Evolutionary conservation across 2,888 invertebrate genomes (phyloP), one percentile per base, ranked within the genome.

Genomic region (Machimus atricapillus): DNA sequence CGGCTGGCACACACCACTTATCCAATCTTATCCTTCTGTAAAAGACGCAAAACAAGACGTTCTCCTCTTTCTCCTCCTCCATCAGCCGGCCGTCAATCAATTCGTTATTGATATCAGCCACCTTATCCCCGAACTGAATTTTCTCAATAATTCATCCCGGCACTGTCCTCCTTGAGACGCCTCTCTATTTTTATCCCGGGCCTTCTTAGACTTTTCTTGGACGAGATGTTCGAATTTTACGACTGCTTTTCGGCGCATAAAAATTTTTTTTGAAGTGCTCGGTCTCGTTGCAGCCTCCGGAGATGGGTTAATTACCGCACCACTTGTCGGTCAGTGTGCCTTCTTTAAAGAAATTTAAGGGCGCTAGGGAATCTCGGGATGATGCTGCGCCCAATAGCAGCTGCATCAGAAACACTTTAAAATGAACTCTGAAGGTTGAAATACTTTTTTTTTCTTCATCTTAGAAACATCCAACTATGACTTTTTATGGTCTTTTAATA

Each of bases 1-100:
- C 27, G 31, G 31, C 46, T 31, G 52, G 73, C 66, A 66, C 27
- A 66, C 16, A 14, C 66, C 58, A 83, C 83, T 83, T 83, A 83
- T 83, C 73, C 56, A 56, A 58, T 83, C 83, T 83, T 83, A 83
- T 83, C 73, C 83, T 66, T 66, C 66, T 40, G 23, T 66, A 23
- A 79, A 23, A 66, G 83, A 66, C 27, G 83, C 83, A 83, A 73
- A 73, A 40, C 16, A 83, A 73, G 83, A 81, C 81, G 31, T 52
- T 16, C 5, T 37, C 27, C 76, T 37, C 27, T 37, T 76, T 1
- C 43, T 52, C 31, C 12, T 37, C 27, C 76, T 37, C 34, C 43
- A 16, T 12, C 46, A 23, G 31, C 19, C 43, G 82, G 31, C 46
- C 58, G 82, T 82, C 82, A 82, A 82, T 82, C 82, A 82, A 82